phyloP scores from a whole-genome alignment of 2,888 invertebrate species.

The Shargacucullia verbasci region DNA sequence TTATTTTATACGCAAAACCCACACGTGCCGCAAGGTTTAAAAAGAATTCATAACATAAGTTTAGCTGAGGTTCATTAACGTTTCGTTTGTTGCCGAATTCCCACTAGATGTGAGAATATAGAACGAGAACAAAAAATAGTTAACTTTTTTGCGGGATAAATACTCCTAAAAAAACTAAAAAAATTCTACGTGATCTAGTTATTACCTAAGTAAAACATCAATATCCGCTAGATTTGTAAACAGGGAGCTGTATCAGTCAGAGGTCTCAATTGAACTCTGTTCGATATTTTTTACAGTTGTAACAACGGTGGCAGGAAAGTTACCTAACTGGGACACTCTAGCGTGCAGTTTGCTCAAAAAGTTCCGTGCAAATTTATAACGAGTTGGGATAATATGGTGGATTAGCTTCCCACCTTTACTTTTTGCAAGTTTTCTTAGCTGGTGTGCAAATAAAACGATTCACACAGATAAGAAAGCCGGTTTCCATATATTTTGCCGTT shows the following conservation, averaged over 20 bases:
- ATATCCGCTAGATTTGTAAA: constrained; percentile 33
- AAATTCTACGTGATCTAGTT: not conserved
- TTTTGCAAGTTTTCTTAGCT: constrained; percentile 33
- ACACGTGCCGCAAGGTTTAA: too few relatives aligned
- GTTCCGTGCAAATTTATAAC: constrained; percentile 56
- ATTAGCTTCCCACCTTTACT: constrained; percentile 52
- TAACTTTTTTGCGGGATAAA: not conserved
- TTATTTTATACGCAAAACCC: too few relatives aligned
- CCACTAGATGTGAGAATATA: too few relatives aligned
- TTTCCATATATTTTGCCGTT: constrained; percentile 53
- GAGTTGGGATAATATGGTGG: constrained; percentile 55
- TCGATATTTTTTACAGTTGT: constrained; percentile 48
- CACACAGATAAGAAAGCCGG: constrained; percentile 40
- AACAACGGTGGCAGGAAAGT: constrained; percentile 36
- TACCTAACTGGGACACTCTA: constrained; percentile 39
- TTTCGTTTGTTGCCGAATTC: too few relatives aligned
- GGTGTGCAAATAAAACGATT: constrained; percentile 47
- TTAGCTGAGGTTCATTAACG: too few relatives aligned
- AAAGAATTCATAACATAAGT: too few relatives aligned
- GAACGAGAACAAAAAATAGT: too few relatives aligned
- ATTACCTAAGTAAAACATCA: constrained; percentile 18
- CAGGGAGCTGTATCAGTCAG: constrained; percentile 7
- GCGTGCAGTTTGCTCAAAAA: constrained; percentile 51
- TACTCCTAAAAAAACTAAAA: not conserved
- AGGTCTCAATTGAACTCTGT: constrained; percentile 36